A percentile compares a stretch with the other conserved stretches of the same genome.
Evolutionary conservation across 2,797 vertebrate species (phyloP).

Genomic region (Cossypha heuglini): DNA sequence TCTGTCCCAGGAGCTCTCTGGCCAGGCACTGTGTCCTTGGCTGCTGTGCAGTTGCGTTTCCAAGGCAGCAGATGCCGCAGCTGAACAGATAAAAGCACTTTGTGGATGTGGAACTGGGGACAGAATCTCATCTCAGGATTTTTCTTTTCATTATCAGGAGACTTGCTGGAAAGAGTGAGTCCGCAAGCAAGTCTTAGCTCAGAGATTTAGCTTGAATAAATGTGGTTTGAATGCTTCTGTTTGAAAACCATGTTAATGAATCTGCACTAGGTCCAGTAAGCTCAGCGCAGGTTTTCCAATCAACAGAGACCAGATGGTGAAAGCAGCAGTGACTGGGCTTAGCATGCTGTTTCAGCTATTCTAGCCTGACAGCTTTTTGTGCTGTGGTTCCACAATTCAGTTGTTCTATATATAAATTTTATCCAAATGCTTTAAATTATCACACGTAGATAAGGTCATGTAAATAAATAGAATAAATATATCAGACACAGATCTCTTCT

Average conservation of each 20-base stretch:
- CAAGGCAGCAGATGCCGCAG: constrained; percentile 54
- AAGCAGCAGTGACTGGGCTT: neutral
- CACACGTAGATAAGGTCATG: fast-evolving
- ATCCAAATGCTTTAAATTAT: neutral
- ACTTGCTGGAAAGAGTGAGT: neutral
- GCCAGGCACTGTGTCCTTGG: fast-evolving
- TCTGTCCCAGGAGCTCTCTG: neutral
- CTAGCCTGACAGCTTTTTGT: neutral
- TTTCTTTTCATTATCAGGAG: neutral
- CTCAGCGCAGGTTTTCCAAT: neutral
- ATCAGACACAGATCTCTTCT: neutral
- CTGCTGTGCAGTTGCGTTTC: constrained; percentile 11
- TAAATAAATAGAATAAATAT: neutral
- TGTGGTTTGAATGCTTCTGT: neutral
- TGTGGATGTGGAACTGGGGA: neutral
- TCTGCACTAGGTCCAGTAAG: neutral
- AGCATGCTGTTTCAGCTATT: neutral
- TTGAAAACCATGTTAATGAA: neutral
- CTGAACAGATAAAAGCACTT: neutral
- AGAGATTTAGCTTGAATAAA: neutral
- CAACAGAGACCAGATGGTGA: neutral
- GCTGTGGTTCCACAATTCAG: neutral
- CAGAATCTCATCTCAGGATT: neutral
- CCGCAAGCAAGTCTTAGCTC: neutral
- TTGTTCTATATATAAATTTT: neutral